Base-by-base conservation (phyloP, 1,140 invertebrate genomes). In the Aleiodes sp. region DNA sequence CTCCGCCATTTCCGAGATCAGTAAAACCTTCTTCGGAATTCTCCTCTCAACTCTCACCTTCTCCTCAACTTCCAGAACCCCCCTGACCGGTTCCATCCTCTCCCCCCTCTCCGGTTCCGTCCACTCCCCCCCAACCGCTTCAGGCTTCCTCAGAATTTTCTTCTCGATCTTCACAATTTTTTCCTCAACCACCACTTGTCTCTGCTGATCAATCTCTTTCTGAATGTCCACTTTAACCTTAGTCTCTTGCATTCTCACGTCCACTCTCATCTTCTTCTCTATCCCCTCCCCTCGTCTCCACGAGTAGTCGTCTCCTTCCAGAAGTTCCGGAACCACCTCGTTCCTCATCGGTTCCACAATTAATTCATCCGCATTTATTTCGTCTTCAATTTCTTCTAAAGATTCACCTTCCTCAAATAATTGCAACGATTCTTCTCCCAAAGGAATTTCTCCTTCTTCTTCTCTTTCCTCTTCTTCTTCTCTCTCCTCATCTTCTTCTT, bases 321-420 rank as follows among this genome's bases (percentile, higher is more conserved):
- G 26, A 52, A 1, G 7, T 24, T 2, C 46, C 21, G 21, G 4
- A 24, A 4, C 16, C 26, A 6, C 26, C 31, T 35, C 31, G 10
- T 35, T n/a, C 31, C 4, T 6, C 46, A 52, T 21, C 21, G 10
- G 46, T 19, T 35, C 41, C 7, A 28, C 3, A 9, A 37, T 46
- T 21, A 4, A 1, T 46, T 46, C 31, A 26, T 56, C 52, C 9
- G 10, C 52, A 56, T 61, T 9, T 7, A 29, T 16, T 10, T 61
- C n/a, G n/a, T n/a, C 31, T 14, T 61, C 75, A 60, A 79, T 74
- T 70, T 78, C 68, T 68, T 80, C 76, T 14, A 75, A 61, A 8
- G 77, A 80, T 31, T 80, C 78, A 12, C 74, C 60, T 79, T 19
- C 79, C 71, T 78, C 65, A 24, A 79, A 75, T 70, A 77, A 73